Evolutionary conservation across 2,113 vertebrate genomes (phyloP), one percentile per base, ranked within the genome.

Genomic region (Hippocampus comes): DNA sequence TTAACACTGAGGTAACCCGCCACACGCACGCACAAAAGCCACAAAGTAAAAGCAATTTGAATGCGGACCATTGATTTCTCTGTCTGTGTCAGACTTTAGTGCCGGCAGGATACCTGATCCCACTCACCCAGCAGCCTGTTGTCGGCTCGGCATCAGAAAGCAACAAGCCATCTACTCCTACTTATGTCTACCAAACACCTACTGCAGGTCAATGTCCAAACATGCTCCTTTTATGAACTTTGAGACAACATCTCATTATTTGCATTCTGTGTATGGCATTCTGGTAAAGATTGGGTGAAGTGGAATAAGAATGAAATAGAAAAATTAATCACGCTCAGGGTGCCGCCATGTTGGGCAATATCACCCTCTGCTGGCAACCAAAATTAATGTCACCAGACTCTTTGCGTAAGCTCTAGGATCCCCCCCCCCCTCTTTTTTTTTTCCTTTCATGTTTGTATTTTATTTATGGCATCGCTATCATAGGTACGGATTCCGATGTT

Each of bases 51-150:
- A 65, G n/a, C 4, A 12, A 65, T 23, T 65, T 14, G n/a, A 43
- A n/a, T 65, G 4, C 12, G 17, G n/a, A 48, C 27, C 14, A 48
- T 73, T 61, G 0, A 56, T 76, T 63, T 70, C 21, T 78, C 27
- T 80, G 3, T 63, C 73, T 76, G 73, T 89, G 27, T 42, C 87
- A 98, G 96, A 89, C 93, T 46, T 87, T 96, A 73, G 89, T 97
- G 0, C 94, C 95, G 0, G 94, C 96, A 20, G 94, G 96, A 64
- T 99, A 96, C 82, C 89, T 97, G 66, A 96, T 96, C 85, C 95
- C 95, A 46, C 90, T 99, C 71, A 82, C 94, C 65, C 95, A 95
- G 77, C 94, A 94, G 79, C 80, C 91, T 42, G 72, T 90, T 80
- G 63, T 92, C 83, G 69, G 73, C 81, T 78, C 83, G 51, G 59